Percentiles rank a stretch among this genome's conserved stretches.
These are phyloP conservation scores for Epirrhoe alternata DNA, from an alignment of 2,888 invertebrate species.

Conservation along the genomic window DNA sequence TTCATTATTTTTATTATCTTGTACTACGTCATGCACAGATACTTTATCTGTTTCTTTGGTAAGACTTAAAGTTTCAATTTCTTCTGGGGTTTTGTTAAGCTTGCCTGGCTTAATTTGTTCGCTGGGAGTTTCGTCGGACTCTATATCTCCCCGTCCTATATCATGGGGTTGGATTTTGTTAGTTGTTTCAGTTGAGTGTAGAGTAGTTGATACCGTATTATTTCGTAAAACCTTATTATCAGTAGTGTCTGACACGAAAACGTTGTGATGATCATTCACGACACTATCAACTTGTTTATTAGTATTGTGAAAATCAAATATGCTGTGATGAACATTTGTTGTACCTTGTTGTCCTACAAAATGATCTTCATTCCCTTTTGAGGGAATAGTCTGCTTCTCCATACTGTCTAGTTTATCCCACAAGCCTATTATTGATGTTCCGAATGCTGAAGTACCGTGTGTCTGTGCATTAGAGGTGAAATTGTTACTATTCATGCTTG, in stretches of 20 bases:
- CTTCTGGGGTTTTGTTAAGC: constrained; percentile 34
- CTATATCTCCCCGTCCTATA: constrained; percentile 56
- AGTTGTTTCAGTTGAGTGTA: constrained; percentile 14
- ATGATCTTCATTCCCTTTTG: constrained; percentile 13
- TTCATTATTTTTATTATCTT: constrained; percentile 19
- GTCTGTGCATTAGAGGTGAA: constrained; percentile 16
- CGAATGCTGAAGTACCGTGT: constrained; percentile 17
- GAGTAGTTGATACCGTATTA: constrained; percentile 19
- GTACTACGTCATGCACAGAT: neutral
- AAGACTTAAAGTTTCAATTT: constrained; percentile 36
- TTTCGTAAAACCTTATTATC: constrained; percentile 4
- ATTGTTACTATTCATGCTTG: constrained; percentile 25
- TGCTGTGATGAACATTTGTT: constrained; percentile 9
- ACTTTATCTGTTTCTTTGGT: constrained; percentile 35
- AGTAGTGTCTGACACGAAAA: constrained; percentile 1
- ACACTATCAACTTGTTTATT: neutral
- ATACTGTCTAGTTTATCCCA: constrained; percentile 53
- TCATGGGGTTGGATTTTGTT: constrained; percentile 38
- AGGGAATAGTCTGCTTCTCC: constrained; percentile 44
- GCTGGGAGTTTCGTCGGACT: constrained; percentile 45
- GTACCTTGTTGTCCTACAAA: constrained; percentile 11
- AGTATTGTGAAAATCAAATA: constrained; percentile 3
- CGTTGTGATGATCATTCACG: constrained; percentile 1
- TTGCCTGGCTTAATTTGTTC: constrained; percentile 26
- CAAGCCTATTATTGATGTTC: constrained; percentile 44